A percentile compares a stretch with the other conserved stretches of the same genome.
These are phyloP conservation scores for Rhabdomys dilectus DNA, from an alignment of 2,113 vertebrate genomes.

Conservation along the genomic window DNA sequence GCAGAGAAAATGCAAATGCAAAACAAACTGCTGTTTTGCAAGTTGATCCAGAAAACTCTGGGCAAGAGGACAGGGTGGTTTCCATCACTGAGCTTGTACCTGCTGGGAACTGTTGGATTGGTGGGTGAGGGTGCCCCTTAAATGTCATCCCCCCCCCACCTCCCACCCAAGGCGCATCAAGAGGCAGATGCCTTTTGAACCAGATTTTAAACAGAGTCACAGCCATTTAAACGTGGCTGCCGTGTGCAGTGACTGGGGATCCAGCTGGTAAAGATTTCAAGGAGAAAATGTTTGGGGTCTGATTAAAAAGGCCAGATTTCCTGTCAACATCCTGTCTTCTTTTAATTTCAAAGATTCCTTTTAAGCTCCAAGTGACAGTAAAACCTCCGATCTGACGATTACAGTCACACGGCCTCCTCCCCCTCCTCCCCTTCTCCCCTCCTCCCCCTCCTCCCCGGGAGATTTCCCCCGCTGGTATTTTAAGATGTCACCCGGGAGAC, in stretches of 20 bases:
- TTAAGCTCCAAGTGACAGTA: conserved; percentile 84
- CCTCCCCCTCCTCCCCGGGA: conserved; percentile 39
- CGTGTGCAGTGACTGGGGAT: conserved; percentile 69
- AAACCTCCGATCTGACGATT: conserved; percentile 79
- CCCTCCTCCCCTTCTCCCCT: neutral
- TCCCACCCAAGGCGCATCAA: neutral
- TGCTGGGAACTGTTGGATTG: conserved; percentile 34
- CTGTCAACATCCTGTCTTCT: conserved; percentile 84
- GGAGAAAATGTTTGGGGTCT: conserved; percentile 84
- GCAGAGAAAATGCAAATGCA: conserved; percentile 62
- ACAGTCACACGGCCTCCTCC: conserved; percentile 70
- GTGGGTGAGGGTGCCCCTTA: neutral
- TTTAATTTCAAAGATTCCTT: conserved; percentile 85
- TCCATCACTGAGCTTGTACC: conserved; percentile 57
- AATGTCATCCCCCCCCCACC: neutral
- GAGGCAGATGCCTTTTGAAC: conserved; percentile 62
- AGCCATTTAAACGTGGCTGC: conserved; percentile 80
- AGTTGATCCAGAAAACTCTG: conserved; percentile 28
- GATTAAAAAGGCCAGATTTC: conserved; percentile 85
- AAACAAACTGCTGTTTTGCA: conserved; percentile 42
- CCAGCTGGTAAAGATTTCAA: conserved; percentile 84
- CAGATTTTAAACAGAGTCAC: conserved; percentile 61
- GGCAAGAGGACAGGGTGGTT: neutral
- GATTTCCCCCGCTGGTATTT: conserved; percentile 78
- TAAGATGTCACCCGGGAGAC: conserved; percentile 81